These are phyloP conservation scores for Schrankia costaestrigalis DNA, from an alignment of 2,888 invertebrate species.

Conservation along the genomic window DNA sequence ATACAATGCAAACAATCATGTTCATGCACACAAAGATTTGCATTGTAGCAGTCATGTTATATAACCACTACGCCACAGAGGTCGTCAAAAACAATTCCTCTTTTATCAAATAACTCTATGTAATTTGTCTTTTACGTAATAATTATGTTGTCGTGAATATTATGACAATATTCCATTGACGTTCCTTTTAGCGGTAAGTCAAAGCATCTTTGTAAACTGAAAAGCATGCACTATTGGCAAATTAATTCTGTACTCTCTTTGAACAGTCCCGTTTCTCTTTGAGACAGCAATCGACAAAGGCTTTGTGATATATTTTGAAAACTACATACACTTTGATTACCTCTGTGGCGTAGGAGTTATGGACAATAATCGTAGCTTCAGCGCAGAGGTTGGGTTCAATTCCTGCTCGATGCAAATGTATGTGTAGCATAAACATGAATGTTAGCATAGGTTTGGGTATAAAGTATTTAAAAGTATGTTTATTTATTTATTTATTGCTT, in stretches of 20 bases:
- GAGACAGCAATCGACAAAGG: slow-evolving; percentile 43
- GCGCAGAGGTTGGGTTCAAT: no score
- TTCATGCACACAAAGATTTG: slow-evolving; percentile 31
- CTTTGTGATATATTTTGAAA: slow-evolving; percentile 47
- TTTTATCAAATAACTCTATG: no score
- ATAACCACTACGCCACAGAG: no score
- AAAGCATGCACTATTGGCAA: slow-evolving; percentile 56
- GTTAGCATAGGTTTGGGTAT: no score
- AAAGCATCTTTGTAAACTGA: slow-evolving; percentile 55
- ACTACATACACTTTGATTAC: slow-evolving; percentile 34
- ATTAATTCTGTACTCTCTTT: slow-evolving; percentile 53
- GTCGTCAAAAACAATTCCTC: no score
- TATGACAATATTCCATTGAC: no score
- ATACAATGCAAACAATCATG: no score
- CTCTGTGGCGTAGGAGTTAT: slow-evolving; percentile 18
- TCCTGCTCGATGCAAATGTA: no score
- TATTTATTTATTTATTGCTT: slow-evolving; percentile 3
- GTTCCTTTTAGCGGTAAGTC: no score
- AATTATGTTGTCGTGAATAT: no score
- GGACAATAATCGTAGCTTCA: slow-evolving; percentile 12
- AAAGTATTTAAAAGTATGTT: not conserved
- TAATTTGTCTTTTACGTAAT: no score
- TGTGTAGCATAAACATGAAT: no score
- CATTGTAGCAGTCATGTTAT: slow-evolving; percentile 33
- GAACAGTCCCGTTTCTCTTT: slow-evolving; percentile 45